Base-by-base conservation (phyloP, 2,888 invertebrate genomes). In the Periphyllus acericola region DNA sequence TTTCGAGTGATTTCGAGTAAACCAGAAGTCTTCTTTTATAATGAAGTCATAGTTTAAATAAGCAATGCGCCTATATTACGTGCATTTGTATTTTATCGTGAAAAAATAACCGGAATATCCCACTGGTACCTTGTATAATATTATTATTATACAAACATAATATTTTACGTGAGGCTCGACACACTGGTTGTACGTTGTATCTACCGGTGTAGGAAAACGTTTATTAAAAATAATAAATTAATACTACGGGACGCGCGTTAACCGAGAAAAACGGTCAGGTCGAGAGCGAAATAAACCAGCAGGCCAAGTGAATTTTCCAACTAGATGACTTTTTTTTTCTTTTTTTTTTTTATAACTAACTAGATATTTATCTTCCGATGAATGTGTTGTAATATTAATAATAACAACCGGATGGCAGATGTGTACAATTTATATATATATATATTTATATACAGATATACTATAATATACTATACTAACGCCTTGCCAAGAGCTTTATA, bases 171-270 rank as follows among this genome's bases (percentile, higher is more conserved):
- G 5, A n/a, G n/a, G n/a, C 25, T 66, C 25, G 25, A n/a, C n/a
- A n/a, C 66, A n/a, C 25, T 25, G 66, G n/a, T n/a, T n/a, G 6
- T 66, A 5, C n/a, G 66, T 6, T 21, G n/a, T 66, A n/a, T n/a
- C 55, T 78, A 71, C 46, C n/a, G 60, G 5, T 32, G 40, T 25
- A 46, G 32, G 46, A 46, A 81, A 82, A 82, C 19, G 46, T 32
- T 71, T 66, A 32, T 32, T 71, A 46, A 66, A 71, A 82, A 82
- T 71, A 46, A 71, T 82, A 46, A 83, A 55, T 74, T 83, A 36
- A 32, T 81, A 32, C 32, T 46, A n/a, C 0, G 17, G 66, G 14
- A 55, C 55, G 55, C 66, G 66, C 40, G 68, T 17, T 29, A 6
- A 9, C 25, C 52, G 21, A 71, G 71, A 34, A 74, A 83, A 25